A percentile compares a stretch with the other conserved stretches of the same genome.
Evolutionary conservation across 1,140 invertebrate species (phyloP).

Genomic region (Drosophila ficusphila): DNA sequence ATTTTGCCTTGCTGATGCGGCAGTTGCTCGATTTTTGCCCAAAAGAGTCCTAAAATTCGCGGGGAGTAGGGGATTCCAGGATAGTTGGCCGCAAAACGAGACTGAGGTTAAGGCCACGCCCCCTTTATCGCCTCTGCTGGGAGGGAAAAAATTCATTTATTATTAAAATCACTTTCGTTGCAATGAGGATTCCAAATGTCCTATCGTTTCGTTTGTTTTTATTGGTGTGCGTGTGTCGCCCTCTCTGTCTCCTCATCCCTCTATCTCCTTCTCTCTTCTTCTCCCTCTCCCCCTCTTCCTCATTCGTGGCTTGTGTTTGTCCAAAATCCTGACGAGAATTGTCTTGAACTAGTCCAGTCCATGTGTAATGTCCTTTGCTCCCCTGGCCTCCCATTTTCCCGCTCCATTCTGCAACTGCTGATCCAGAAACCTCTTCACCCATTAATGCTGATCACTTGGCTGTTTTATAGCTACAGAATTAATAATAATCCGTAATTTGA

Average conservation of each 20-base stretch:
- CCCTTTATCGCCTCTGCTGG: conserved; percentile 2
- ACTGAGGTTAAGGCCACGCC: conserved; percentile 31
- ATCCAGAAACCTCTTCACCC: conserved; percentile 6
- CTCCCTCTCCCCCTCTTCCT: neutral
- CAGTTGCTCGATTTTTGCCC: conserved; percentile 12
- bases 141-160: conserved; percentile 75
- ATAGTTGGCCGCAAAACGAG: conserved; percentile 26
- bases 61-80: neutral
- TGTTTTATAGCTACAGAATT: neutral
- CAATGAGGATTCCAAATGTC: conserved; percentile 81
- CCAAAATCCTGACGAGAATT: conserved; percentile 58
- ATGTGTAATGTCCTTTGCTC: conserved; percentile 35
- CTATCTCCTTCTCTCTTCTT: neutral
- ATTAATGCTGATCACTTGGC: neutral
- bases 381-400: neutral
- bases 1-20: conserved; percentile 25
- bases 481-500: no score
- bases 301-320: conserved; percentile 7
- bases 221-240: conserved; percentile 69
- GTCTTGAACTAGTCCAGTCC: conserved; percentile 70
- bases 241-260: neutral
- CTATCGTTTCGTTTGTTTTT: conserved; percentile 80
- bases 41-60: conserved; percentile 34
- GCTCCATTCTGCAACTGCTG: conserved; percentile 5
- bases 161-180: conserved; percentile 83